phyloP scores from a whole-genome alignment of 2,888 invertebrate species.

The Habroteleia sp. region DNA sequence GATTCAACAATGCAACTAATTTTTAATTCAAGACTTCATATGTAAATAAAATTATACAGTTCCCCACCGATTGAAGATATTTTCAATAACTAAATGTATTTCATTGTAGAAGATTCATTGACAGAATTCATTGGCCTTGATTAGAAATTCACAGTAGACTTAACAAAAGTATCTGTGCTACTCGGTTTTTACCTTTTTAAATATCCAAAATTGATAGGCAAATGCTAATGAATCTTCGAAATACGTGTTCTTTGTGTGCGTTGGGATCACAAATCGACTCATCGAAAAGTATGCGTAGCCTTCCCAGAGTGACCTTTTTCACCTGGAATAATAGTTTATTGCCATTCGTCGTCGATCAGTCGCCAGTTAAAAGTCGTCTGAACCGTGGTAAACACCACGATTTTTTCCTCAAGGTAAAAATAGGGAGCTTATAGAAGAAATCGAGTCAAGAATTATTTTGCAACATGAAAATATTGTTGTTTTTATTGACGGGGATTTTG shows the following conservation, averaged over 20 bases:
- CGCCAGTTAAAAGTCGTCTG: conserved; percentile 13
- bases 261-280: conserved; percentile 1
- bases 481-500: not conserved
- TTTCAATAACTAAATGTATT: no score
- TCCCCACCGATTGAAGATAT: no score
- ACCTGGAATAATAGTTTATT: conserved; percentile 31
- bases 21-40: no score
- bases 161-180: no score
- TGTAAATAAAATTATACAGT: no score
- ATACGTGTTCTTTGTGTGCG: conserved; percentile 3
- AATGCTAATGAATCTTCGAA: conserved; percentile 30
- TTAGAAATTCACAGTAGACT: no score
- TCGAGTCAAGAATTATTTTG: not conserved
- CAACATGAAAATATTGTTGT: conserved; percentile 11
- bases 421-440: no score
- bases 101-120: no score
- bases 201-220: not conserved
- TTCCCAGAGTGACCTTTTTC: conserved; percentile 38
- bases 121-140: no score
- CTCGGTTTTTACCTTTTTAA: no score
- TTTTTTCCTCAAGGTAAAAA: conserved; percentile 1
- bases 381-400: not conserved
- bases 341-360: conserved; percentile 25
- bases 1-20: no score
- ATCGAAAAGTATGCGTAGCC: conserved; percentile 4